Evolutionary conservation across 1,140 invertebrate species (phyloP).

Genomic region (Apis florea): DNA sequence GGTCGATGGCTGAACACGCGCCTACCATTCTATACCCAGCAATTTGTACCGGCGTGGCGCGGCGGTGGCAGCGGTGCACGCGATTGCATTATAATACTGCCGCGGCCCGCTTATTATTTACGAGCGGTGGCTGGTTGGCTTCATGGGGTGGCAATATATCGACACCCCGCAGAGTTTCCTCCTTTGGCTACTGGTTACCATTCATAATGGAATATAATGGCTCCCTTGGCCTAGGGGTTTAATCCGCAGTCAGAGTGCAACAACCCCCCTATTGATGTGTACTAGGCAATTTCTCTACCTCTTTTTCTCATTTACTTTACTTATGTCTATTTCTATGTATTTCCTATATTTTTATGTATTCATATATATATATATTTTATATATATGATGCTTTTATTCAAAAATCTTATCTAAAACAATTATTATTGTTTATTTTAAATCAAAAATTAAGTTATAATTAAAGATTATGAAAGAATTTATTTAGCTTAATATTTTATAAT

Average conservation of each 20-base stretch:
- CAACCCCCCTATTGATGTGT: conserved; percentile 47
- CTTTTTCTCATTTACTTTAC: background rate
- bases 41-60: conserved; percentile 66
- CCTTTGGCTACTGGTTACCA: conserved; percentile 72
- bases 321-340: background rate
- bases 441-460: too few relatives aligned
- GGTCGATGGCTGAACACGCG: conserved; percentile 68
- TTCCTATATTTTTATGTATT: too few relatives aligned
- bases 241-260: conserved; percentile 62
- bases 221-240: conserved; percentile 52
- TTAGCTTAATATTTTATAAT: too few relatives aligned
- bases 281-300: conserved; percentile 39
- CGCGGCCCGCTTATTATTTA: conserved; percentile 64
- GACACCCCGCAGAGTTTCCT: conserved; percentile 68
- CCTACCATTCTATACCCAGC: conserved; percentile 64
- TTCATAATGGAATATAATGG: conserved; percentile 71
- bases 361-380: too few relatives aligned
- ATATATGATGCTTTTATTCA: too few relatives aligned
- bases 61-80: conserved; percentile 42
- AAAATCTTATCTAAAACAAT: too few relatives aligned
- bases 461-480: too few relatives aligned
- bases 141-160: conserved; percentile 68
- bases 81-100: conserved; percentile 55
- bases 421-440: too few relatives aligned
- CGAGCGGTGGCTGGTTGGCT: conserved; percentile 60